Evolutionary conservation across 1,140 invertebrate genomes (phyloP).

Genomic region (Neotoxoptera formosana): DNA sequence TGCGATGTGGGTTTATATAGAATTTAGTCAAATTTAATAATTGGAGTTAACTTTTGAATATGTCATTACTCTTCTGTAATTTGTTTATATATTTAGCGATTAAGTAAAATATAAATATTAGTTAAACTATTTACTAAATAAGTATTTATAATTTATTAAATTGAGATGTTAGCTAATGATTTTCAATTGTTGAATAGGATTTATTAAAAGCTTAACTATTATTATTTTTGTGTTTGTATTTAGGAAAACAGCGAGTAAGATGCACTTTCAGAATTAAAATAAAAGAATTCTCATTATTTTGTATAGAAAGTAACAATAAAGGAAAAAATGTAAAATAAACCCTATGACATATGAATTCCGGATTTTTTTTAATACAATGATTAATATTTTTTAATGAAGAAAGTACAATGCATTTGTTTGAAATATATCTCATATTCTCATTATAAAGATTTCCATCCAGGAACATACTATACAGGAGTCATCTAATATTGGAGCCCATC

Average conservation of each 20-base stretch:
- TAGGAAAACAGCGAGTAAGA: neutral
- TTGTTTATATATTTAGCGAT: neutral
- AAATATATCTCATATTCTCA: neutral
- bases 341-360: neutral
- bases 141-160: neutral
- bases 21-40: neutral
- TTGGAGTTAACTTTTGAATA: neutral
- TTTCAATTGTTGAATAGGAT: neutral
- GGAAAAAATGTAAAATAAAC: neutral
- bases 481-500: neutral
- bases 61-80: neutral
- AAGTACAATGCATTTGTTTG: neutral
- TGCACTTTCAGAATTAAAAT: neutral
- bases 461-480: neutral
- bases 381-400: neutral
- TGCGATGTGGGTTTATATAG: neutral
- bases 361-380: neutral
- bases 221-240: neutral
- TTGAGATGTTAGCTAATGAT: neutral
- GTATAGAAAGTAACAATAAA: slow-evolving; percentile 1
- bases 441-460: neutral
- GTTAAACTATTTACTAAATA: neutral
- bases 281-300: slow-evolving; percentile 8
- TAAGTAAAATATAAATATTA: neutral
- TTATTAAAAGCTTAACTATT: neutral